Conservation (phyloP, 2,888 invertebrate genomes). For the Eumacrocentrus americanus region DNA sequence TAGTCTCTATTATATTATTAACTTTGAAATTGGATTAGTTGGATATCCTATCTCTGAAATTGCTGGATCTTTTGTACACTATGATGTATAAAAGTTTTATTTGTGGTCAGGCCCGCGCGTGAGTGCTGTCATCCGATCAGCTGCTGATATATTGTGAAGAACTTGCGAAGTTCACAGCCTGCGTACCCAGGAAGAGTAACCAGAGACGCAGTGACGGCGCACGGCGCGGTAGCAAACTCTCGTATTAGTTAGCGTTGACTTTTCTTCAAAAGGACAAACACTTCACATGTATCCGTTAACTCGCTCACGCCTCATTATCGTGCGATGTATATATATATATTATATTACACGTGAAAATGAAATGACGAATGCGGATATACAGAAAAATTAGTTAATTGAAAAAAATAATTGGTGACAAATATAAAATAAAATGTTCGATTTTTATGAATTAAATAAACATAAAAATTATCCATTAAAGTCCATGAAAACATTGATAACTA, state of each 20-base stretch:
- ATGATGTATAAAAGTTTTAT: too few relatives aligned
- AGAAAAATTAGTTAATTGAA: neutral
- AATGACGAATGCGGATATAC: neutral
- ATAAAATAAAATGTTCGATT: neutral
- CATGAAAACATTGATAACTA: too few relatives aligned
- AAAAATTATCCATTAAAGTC: neutral
- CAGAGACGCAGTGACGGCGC: too few relatives aligned
- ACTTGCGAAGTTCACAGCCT: too few relatives aligned
- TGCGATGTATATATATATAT: conserved; percentile 10
- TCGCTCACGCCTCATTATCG: conserved; percentile 48
- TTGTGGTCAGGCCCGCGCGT: too few relatives aligned
- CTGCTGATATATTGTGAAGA: too few relatives aligned
- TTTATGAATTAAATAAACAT: neutral
- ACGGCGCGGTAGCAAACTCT: conserved; percentile 24
- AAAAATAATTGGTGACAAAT: neutral
- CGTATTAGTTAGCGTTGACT: conserved; percentile 55
- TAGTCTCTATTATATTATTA: too few relatives aligned
- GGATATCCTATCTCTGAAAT: too few relatives aligned
- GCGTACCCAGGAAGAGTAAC: too few relatives aligned
- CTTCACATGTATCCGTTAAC: conserved; percentile 53
- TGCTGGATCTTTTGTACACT: too few relatives aligned
- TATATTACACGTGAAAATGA: neutral
- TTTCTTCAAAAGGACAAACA: conserved; percentile 50
- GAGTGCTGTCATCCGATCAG: too few relatives aligned
- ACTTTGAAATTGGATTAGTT: too few relatives aligned